A percentile compares a stretch with the other conserved stretches of the same genome.
These are phyloP conservation scores for Lethenteron camtschaticum DNA, from an alignment of 2,113 vertebrate genomes.

Conservation along the genomic window DNA sequence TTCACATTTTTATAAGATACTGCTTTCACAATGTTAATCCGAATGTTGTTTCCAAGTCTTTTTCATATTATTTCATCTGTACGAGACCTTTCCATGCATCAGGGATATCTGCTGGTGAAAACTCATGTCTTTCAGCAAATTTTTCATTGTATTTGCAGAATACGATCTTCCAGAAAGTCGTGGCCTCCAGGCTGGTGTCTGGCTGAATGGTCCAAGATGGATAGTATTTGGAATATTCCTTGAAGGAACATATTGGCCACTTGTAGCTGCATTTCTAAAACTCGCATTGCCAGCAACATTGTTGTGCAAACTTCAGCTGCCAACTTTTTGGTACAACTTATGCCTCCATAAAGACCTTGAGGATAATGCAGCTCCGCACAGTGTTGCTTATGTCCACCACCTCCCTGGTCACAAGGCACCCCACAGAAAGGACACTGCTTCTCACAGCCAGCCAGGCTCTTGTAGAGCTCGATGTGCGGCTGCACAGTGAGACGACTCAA, in stretches of 20 bases:
- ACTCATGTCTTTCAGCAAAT: not conserved
- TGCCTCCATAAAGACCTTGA: no score
- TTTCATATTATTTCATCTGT: no score
- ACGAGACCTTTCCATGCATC: not conserved
- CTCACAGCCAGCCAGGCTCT: constrained; percentile 6
- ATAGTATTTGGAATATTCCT: no score
- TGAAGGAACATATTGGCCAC: accelerated
- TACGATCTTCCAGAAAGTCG: constrained; percentile 4
- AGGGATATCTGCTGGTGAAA: not conserved
- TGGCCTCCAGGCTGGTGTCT: not conserved
- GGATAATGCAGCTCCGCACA: no score
- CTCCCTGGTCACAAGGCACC: constrained; percentile 6
- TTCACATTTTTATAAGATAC: no score
- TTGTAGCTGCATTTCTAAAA: not conserved
- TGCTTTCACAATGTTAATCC: no score
- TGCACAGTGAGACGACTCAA: not conserved
- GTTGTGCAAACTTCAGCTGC: not conserved
- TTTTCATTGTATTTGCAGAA: not conserved
- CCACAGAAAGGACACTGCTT: constrained; percentile 10
- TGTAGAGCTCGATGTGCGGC: constrained; percentile 6
- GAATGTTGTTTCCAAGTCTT: no score
- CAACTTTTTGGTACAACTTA: no score
- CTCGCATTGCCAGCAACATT: not conserved
- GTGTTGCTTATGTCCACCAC: no score
- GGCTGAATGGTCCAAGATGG: constrained; percentile 2